Base-by-base conservation (phyloP, 2,888 invertebrate genomes). In the Agrotis clavis region DNA sequence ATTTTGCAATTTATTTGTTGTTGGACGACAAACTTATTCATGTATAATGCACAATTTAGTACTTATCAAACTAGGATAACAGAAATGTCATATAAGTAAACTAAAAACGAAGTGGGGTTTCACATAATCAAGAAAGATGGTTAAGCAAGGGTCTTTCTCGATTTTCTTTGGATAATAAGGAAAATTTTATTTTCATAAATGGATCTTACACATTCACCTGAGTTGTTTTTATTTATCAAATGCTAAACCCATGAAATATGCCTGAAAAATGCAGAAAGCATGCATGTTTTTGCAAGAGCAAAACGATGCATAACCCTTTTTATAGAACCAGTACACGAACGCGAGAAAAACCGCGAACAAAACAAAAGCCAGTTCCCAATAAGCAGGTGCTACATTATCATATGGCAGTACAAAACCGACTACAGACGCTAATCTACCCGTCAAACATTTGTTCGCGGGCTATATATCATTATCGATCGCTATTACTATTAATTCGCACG, bases 401-500 rank as follows among this genome's bases (percentile, higher is more conserved):
- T 77, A 74, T 45, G 45, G 74, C 77, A 76, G 63, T 87, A 74
- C 74, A 67, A 74, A 79, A 83, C 68, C 70, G 60, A 81, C 68
- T 74, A 71, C 45, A 62, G 89, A 88, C 90, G 87, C 87, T 90
- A 90, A 92, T 92, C 91, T 89, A 86, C 86, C 79, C 89, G 87
- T 87, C 90, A 90, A 92, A 91, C 90, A 89, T 82, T 88, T 86
- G 86, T 89, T 89, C 85, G 83, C 89, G 87, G 88, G 75, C 85
- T 86, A 90, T 93, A 89, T 83, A 87, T 94, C 92, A 93, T 90
- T 90, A 92, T 93, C 89, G 91, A 91, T 88, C 84, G 88, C 88
- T 88, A 88, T 90, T 90, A 87, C 89, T 88, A 92, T 91, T 93
- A 93, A 94, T 94, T 93, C 91, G 90, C 92, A 89, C 92, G 83